Base-by-base conservation (phyloP, 64 coral and sea anemone species). In the Pachyseris speciosa region DNA sequence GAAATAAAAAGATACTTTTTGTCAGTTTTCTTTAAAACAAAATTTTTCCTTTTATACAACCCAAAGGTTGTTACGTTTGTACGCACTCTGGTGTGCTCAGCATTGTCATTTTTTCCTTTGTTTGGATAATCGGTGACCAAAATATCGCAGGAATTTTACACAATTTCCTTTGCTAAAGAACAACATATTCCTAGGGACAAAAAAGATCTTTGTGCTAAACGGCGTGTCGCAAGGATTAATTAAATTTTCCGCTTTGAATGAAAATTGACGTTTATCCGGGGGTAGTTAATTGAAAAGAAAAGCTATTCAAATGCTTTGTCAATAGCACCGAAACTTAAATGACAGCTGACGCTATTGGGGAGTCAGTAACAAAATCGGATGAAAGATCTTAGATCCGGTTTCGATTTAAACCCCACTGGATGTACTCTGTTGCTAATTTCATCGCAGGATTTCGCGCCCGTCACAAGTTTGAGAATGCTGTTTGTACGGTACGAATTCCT, bases 151-250 rank as follows among this genome's bases (percentile, higher is more conserved):
- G 30, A 11, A 71, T 5, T 34, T 26, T 25, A 61, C 19, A 58
- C n/a, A 5, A 63, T 81, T 58, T 63, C 52, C 51, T 58, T 22
- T 9, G 19, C 52, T 61, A 10, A 22, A 39, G 52, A 9, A 60
- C 63, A 61, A 81, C 53, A 81, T 61, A 57, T 15, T 19, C 55
- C 22, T 13, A 22, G 20, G 53, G 51, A 63, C 51, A 61, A 81
- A 32, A 25, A 80, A n/a, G n/a, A 7, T 27, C 27, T 16, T 78
- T 17, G 44, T 2, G 17, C 11, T 17, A 39, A 50, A 77, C 53
- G 20, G 36, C 38, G 33, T 81, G 51, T 81, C 52, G 51, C 77
- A 51, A 39, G 26, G 24, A 39, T 58, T 81, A 81, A 81, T 81
- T 81, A 61, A 81, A 81, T 2, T 81, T 38, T 24, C 40, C 38